These are phyloP conservation scores for Pipra filicauda DNA, from an alignment of 2,113 vertebrate genomes.

Conservation along the genomic window DNA sequence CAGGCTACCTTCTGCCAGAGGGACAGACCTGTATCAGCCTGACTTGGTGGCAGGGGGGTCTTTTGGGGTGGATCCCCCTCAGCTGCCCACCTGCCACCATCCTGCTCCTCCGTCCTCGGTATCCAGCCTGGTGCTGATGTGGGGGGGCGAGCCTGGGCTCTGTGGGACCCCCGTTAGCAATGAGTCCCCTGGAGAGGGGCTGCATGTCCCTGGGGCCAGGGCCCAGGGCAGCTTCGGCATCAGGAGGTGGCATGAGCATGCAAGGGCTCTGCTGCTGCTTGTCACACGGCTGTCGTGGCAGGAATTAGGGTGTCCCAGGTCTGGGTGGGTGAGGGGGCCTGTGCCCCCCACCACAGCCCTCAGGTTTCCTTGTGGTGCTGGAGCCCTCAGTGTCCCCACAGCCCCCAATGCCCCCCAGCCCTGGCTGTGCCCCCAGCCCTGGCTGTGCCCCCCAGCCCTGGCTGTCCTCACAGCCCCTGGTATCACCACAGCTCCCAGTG, in stretches of 20 bases:
- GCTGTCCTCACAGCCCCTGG: accelerated
- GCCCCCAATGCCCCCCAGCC: too few species aligned
- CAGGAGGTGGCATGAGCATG: not conserved
- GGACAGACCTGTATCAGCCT: not conserved
- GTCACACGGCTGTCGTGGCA: accelerated
- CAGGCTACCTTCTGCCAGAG: not conserved
- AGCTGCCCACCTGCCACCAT: not conserved
- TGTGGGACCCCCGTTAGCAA: not conserved
- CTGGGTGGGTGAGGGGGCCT: not conserved
- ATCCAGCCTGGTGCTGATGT: not conserved
- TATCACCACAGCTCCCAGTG: not conserved
- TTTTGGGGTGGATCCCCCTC: not conserved
- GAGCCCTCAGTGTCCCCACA: not conserved
- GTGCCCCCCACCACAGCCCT: not conserved
- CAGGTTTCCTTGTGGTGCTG: not conserved
- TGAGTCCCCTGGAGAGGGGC: not conserved
- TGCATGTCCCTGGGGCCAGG: not conserved
- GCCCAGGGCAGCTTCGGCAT: not conserved
- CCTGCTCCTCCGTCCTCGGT: not conserved
- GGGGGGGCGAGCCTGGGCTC: not conserved
- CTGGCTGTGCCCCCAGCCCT: not conserved
- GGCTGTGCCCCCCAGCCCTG: accelerated
- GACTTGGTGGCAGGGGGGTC: not conserved
- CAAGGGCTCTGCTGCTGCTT: not conserved
- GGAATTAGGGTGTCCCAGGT: not conserved